These are phyloP conservation scores for Brachyhypopomus gauderio DNA, from an alignment of 2,113 vertebrate genomes.

Conservation along the genomic window DNA sequence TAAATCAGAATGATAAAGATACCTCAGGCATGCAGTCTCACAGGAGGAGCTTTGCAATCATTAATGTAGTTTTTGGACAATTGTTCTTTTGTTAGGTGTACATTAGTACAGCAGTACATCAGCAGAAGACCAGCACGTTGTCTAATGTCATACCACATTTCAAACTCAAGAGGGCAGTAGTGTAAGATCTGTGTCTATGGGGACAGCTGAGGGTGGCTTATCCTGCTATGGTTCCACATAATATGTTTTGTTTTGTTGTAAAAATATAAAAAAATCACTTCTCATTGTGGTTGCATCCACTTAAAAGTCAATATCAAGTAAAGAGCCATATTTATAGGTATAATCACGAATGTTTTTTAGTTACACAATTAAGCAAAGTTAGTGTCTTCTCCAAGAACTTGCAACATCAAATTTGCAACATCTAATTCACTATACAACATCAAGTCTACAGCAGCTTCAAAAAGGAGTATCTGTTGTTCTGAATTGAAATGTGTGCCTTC, in stretches of 20 bases:
- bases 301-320: background rate
- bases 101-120: background rate
- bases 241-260: constrained; percentile 3
- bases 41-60: background rate
- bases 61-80: background rate
- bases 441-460: background rate
- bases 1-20: background rate
- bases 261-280: background rate
- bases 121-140: background rate
- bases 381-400: background rate
- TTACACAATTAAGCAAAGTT: too few species aligned
- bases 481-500: too few species aligned
- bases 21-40: background rate
- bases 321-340: background rate
- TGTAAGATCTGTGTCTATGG: background rate
- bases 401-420: background rate
- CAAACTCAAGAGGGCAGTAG: constrained; percentile 34
- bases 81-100: background rate
- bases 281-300: too few species aligned
- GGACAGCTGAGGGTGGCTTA: background rate
- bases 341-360: background rate
- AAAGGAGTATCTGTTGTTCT: background rate
- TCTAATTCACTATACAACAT: background rate
- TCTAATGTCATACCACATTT: background rate
- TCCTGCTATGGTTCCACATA: background rate